A percentile compares a stretch with the other conserved stretches of the same genome.
These are phyloP conservation scores for Protobothrops flavoviridis DNA, from an alignment of 2,113 vertebrate species.

Conservation along the genomic window DNA sequence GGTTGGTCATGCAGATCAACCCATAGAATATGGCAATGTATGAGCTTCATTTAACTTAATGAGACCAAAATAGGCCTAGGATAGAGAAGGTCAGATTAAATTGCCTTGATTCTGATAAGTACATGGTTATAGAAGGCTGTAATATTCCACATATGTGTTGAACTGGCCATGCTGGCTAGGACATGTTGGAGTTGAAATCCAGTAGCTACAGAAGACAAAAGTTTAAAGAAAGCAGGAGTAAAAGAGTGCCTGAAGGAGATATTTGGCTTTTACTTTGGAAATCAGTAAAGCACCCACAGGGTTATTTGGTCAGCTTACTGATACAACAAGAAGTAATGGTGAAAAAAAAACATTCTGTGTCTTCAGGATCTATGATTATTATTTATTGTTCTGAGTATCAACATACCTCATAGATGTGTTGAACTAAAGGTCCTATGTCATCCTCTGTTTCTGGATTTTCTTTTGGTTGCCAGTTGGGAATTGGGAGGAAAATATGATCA, in stretches of 20 bases:
- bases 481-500: conserved; percentile 89
- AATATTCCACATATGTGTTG: background rate
- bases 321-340: background rate
- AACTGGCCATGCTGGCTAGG: background rate
- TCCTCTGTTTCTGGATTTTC: conserved; percentile 81
- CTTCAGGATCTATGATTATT: background rate
- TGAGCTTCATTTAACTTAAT: background rate
- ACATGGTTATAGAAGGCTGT: background rate
- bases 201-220: background rate
- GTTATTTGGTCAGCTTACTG: background rate
- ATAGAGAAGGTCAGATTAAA: background rate
- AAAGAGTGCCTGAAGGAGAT: background rate
- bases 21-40: background rate
- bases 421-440: conserved; percentile 90
- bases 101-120: background rate
- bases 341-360: background rate
- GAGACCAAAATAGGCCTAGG: background rate
- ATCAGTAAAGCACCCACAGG: background rate
- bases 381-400: background rate
- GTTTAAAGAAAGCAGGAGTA: background rate
- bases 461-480: conserved; percentile 88
- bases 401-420: conserved; percentile 92
- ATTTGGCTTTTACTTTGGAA: background rate
- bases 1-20: background rate
- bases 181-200: background rate